These are phyloP conservation scores for Ichneumoninae sp. DNA, from an alignment of 2,888 invertebrate genomes.

Conservation along the genomic window DNA sequence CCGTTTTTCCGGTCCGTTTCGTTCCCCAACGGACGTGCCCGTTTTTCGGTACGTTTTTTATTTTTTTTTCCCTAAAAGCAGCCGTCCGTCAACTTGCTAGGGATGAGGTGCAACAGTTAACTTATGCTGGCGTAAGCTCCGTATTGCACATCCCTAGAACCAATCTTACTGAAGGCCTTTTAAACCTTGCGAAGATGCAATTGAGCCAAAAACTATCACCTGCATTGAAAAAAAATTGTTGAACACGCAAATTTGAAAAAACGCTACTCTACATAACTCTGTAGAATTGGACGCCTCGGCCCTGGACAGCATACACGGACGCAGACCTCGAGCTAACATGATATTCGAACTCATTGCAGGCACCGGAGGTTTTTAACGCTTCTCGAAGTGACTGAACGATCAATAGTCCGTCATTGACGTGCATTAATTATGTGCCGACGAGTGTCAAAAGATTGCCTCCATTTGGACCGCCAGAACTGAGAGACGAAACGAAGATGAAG, in stretches of 20 bases:
- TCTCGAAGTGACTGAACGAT: conserved; percentile 32
- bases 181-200: too few species aligned
- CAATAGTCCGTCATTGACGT: conserved; percentile 62
- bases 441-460: conserved; percentile 42
- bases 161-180: background rate
- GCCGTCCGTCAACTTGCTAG: too few species aligned
- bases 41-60: too few species aligned
- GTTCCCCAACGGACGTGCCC: too few species aligned
- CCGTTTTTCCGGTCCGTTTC: too few species aligned
- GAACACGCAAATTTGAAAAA: background rate
- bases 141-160: too few species aligned
- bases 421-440: conserved; percentile 61
- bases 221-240: background rate
- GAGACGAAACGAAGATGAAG: background rate
- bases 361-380: background rate
- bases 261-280: background rate
- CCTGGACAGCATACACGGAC: background rate
- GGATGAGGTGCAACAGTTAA: too few species aligned
- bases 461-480: background rate
- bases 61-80: too few species aligned
- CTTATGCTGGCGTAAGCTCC: too few species aligned
- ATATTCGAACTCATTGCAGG: conserved; percentile 9
- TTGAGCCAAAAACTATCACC: background rate
- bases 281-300: background rate
- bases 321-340: background rate